Percentiles rank a stretch among this genome's conserved stretches.
Evolutionary conservation across 2,113 vertebrate species (phyloP).

Genomic region (pig (Sus scrofa)): T2T-Sscrofa CM000819.6:127587501-127588000

Average conservation of each 20-base stretch:
- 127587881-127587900: not conserved
- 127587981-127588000: not conserved
- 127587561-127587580: slow-evolving; percentile 70
- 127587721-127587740: not conserved
- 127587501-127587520: slow-evolving; percentile 65
- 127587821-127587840: slow-evolving; percentile 4
- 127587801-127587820: not conserved
- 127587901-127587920: not conserved
- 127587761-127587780: slow-evolving; percentile 8
- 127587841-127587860: slow-evolving; percentile 40
- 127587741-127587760: slow-evolving; percentile 17
- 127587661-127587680: slow-evolving; percentile 50
- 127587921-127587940: not conserved
- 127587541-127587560: slow-evolving; percentile 58
- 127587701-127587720: slow-evolving; percentile 12
- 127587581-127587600: slow-evolving; percentile 62
- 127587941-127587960: not conserved
- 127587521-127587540: slow-evolving; percentile 64
- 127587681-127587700: slow-evolving; percentile 58
- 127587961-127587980: not conserved
- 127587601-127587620: slow-evolving; percentile 67
- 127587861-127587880: not conserved
- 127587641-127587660: slow-evolving; percentile 54
- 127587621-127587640: slow-evolving; percentile 56
- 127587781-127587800: slow-evolving; percentile 62